phyloP scores from a whole-genome alignment of 2,888 invertebrate species.

The Silvanus unidentatus region DNA sequence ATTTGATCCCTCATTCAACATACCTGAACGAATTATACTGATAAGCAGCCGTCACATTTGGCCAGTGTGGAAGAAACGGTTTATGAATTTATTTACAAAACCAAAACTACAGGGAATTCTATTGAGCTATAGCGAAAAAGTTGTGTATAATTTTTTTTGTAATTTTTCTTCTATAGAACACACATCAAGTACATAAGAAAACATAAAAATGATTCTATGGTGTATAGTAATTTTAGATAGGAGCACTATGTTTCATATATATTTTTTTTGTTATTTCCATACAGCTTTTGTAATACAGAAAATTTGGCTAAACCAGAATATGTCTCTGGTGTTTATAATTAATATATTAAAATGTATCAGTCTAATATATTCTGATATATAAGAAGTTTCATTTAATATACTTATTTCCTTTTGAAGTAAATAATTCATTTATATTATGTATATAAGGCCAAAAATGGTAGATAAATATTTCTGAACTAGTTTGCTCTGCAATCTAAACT shows the following conservation, averaged over 20 bases:
- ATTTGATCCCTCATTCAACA: constrained; percentile 47
- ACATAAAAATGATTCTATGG: too few relatives aligned
- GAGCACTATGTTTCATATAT: too few relatives aligned
- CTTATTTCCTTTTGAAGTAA: too few relatives aligned
- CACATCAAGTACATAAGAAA: too few relatives aligned
- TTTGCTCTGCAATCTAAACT: constrained; percentile 21
- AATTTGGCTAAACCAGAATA: constrained; percentile 34
- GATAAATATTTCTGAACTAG: constrained; percentile 20
- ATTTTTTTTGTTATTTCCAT: too few relatives aligned
- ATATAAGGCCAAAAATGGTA: constrained; percentile 44
- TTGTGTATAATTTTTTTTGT: neutral
- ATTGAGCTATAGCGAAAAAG: constrained; percentile 29
- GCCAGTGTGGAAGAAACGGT: constrained; percentile 35
- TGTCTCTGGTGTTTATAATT: constrained; percentile 16
- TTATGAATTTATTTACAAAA: constrained; percentile 28
- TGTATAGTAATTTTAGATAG: too few relatives aligned
- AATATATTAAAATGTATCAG: constrained; percentile 31
- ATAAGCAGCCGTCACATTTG: constrained; percentile 21
- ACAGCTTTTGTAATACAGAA: constrained; percentile 21
- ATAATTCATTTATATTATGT: too few relatives aligned
- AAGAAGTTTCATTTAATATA: constrained; percentile 12
- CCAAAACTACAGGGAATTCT: constrained; percentile 23
- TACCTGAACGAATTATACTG: constrained; percentile 44
- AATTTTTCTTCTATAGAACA: constrained; percentile 1
- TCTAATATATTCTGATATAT: constrained; percentile 39